Evolutionary conservation across 2,888 invertebrate genomes (phyloP), one percentile per base, ranked within the genome.

Genomic region (Sicus ferrugineus): DNA sequence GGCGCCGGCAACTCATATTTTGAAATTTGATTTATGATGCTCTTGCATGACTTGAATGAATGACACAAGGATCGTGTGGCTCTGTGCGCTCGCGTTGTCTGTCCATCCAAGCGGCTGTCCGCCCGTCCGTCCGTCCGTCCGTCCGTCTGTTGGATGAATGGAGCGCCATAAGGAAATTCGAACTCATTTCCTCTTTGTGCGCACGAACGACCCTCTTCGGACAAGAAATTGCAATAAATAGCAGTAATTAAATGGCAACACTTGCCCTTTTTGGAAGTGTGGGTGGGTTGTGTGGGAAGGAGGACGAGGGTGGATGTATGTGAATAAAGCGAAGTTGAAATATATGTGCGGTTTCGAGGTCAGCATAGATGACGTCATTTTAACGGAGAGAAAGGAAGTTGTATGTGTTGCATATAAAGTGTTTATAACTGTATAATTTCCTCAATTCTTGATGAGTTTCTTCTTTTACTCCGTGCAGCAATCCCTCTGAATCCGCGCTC

Each of bases 21-120:
- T 70, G 58, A 46, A 68, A 70, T 67, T 69, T 73, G 72, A 71
- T 73, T 71, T 73, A 71, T 73, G 69, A 63, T 59, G 67, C 46
- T 69, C 70, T 69, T 69, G 58, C 64, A 69, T 48, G 69, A 69
- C 58, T 54, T 61, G 31, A 62, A 61, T 61, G 61, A 61, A 61
- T 61, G 61, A 26, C 42, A 26, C 14, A 42, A 42, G 19, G 5
- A 16, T 42, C 21, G 23, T 50, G n/a, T 6, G 19, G 14, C 21
- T 19, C 9, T 50, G 50, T 50, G 50, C 19, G 50, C 21, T 14
- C 21, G 50, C 46, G 1, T 9, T 34, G n/a, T n/a, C n/a, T n/a
- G n/a, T n/a, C n/a, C n/a, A n/a, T n/a, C n/a, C n/a, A n/a, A n/a
- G n/a, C n/a, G n/a, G n/a, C n/a, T n/a, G n/a, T n/a, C n/a, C n/a